Conservation (phyloP, 2,113 vertebrate species). For the Paramisgurnus dabryanus region DNA sequence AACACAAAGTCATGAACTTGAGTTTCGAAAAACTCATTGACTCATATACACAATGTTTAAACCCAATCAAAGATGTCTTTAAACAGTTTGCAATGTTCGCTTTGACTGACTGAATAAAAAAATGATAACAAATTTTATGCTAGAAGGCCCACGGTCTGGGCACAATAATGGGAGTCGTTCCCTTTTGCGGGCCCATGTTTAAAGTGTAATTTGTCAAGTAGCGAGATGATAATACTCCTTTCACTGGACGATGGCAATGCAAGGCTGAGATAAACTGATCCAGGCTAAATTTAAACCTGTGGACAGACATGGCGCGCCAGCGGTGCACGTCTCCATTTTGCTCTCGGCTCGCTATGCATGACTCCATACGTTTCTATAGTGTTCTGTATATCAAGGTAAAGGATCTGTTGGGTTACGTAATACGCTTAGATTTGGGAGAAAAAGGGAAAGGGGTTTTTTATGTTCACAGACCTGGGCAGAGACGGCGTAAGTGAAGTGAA, state of each 20-base stretch:
- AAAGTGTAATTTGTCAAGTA: constrained; percentile 43
- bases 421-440: neutral
- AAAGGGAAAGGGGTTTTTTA: neutral
- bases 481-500: neutral
- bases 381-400: constrained; percentile 9
- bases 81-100: neutral
- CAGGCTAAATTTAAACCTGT: constrained; percentile 76
- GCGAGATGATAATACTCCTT: constrained; percentile 55
- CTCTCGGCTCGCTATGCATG: constrained; percentile 52
- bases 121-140: neutral
- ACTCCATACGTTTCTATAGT: constrained; percentile 38
- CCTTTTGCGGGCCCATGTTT: neutral
- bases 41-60: neutral
- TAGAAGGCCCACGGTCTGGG: neutral
- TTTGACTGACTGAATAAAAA: neutral
- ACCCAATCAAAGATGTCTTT: neutral
- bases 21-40: neutral
- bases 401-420: neutral
- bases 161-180: neutral
- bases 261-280: constrained; percentile 54
- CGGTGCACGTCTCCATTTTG: constrained; percentile 59
- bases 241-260: constrained; percentile 49
- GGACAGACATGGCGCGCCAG: constrained; percentile 74
- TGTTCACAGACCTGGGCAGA: neutral
- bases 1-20: neutral